Conservation (phyloP, 2,888 invertebrate genomes). For the Entomobrya proxima region DNA sequence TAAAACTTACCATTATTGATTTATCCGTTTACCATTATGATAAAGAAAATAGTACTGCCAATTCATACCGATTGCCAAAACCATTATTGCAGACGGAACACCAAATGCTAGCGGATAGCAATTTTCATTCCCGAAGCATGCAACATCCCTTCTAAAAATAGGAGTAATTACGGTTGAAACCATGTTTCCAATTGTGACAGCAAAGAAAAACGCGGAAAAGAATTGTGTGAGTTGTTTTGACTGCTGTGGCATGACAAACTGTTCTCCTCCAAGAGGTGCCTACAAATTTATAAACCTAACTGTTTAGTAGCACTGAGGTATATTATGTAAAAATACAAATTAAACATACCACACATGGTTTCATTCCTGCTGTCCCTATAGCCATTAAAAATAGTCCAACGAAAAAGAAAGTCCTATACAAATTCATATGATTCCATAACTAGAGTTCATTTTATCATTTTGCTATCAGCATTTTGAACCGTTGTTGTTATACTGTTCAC, state of each 20-base stretch:
- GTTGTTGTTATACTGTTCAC: neutral
- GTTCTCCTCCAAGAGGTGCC: constrained; percentile 95
- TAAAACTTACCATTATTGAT: neutral
- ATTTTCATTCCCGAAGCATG: constrained; percentile 77
- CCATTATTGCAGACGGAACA: constrained; percentile 80
- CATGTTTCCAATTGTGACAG: constrained; percentile 85
- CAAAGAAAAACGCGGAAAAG: constrained; percentile 96
- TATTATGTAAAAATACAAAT: neutral
- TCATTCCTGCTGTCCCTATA: constrained; percentile 95
- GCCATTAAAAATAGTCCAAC: constrained; percentile 83
- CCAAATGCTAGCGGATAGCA: constrained; percentile 80
- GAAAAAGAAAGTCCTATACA: constrained; percentile 70
- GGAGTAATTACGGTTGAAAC: constrained; percentile 86
- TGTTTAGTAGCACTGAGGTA: neutral
- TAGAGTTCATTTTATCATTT: neutral
- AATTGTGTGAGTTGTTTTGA: constrained; percentile 87
- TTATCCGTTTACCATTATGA: neutral
- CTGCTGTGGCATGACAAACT: constrained; percentile 89
- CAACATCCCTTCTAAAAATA: constrained; percentile 81
- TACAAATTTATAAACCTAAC: neutral
- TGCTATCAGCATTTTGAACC: neutral
- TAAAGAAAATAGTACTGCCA: neutral
- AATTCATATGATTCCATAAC: too few species aligned
- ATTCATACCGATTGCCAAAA: constrained; percentile 78
- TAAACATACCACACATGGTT: constrained; percentile 89